Evolutionary conservation across 92 coral and sea anemone genomes (phyloP).

Genomic region (Isaurus tuberculatus): DNA sequence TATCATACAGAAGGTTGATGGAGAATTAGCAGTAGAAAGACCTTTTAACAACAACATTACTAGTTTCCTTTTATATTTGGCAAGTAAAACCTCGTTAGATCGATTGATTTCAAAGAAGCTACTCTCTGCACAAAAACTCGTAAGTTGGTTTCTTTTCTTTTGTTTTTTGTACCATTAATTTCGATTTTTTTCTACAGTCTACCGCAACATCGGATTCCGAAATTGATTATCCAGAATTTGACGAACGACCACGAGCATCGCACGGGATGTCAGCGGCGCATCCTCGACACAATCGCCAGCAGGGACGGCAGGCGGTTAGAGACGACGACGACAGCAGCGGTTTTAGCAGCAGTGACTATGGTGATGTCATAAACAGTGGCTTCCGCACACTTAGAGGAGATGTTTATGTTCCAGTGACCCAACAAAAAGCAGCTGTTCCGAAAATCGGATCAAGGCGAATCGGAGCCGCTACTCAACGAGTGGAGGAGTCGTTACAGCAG

Average conservation of each 20-base stretch:
- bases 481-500: constrained; percentile 76
- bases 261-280: not conserved
- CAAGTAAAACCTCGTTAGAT: no score
- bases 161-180: no score
- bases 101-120: no score
- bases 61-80: no score
- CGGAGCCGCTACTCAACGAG: constrained; percentile 49
- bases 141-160: no score
- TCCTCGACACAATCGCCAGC: constrained; percentile 20
- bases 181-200: constrained; percentile 48
- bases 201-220: constrained; percentile 85
- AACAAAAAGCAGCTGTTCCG: constrained; percentile 47
- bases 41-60: no score
- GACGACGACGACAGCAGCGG: constrained; percentile 95
- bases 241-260: not conserved
- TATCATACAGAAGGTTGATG: no score
- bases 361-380: constrained; percentile 70
- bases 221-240: constrained; percentile 58
- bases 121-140: no score
- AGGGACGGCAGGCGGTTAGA: constrained; percentile 38
- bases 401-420: constrained; percentile 54
- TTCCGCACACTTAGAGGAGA: constrained; percentile 63
- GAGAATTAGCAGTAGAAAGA: no score
- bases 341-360: constrained; percentile 89
- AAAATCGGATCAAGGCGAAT: constrained; percentile 1